Base-by-base conservation (phyloP, 2,888 invertebrate genomes). In the Hipparchia sbordonii region DNA sequence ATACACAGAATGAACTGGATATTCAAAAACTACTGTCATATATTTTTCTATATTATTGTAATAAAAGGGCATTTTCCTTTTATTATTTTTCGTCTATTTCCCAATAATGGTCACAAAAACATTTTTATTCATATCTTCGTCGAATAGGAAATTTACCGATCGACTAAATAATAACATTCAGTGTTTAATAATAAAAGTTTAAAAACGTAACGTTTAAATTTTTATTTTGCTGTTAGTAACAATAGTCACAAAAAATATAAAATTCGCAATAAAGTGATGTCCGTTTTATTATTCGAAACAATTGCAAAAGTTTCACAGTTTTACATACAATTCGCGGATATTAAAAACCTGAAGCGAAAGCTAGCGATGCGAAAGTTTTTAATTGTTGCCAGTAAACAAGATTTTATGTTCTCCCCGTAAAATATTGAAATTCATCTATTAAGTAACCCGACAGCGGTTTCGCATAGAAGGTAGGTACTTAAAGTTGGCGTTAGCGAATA, bases 371-470 rank as follows among this genome's bases (percentile, higher is more conserved):
- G 12, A 59, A 60, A 68, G 60, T 68, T 59, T 67, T 68, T 51
- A 60, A 68, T 68, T 51, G 60, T 60, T 60, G 48, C 60, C 51
- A 48, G 68, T 60, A 52, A 68, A 68, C 68, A 68, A 57, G 10
- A 45, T 57, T 60, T 60, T 68, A 51, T 63, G 48, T 60, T 39
- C 51, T 52, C 51, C 48, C 6, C 46, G n/a, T 60, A 45, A 67
- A 67, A 45, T n/a, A 39, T 66, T 12, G 51, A 52, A 68, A 68
- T 68, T 63, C 51, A 63, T 61, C n/a, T 12, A 51, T 63, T 23
- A 51, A 23, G 8, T 51, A 48, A 48, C 6, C 48, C 48, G 48
- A 48, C 6, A 48, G 48, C 8, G 7, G 48, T 48, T 48, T 48
- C 8, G 48, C 48, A 48, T 48, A 48, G 48, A 6, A 48, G 48